phyloP scores from a whole-genome alignment of 2,888 invertebrate species.

The Latrodectus elegans region DNA sequence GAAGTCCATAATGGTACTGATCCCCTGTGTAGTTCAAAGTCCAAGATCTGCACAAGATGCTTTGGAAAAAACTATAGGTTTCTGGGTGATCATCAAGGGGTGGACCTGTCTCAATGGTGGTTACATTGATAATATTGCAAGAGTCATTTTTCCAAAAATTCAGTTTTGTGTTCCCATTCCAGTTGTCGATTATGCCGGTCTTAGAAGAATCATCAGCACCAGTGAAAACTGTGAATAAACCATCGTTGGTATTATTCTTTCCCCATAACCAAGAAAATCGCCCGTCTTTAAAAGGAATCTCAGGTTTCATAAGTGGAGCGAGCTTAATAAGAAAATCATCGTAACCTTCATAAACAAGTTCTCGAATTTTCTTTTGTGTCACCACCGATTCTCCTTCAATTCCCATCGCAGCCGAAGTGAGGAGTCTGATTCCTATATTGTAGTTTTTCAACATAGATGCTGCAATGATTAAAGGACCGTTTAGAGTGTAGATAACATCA shows the following conservation, averaged over 20 bases:
- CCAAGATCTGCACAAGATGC: constrained; percentile 51
- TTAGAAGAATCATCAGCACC: constrained; percentile 45
- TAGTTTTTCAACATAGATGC: constrained; percentile 17
- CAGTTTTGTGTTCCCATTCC: constrained; percentile 54
- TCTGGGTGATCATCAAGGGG: constrained; percentile 14
- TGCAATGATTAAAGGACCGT: constrained; percentile 71
- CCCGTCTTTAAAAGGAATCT: constrained; percentile 54
- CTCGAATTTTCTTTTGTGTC: constrained; percentile 33
- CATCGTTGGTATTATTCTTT: constrained; percentile 69
- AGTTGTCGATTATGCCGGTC: constrained; percentile 52
- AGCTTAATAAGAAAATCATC: constrained; percentile 43
- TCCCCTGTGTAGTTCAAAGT: constrained; percentile 55
- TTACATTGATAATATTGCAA: constrained; percentile 58
- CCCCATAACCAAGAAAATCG: constrained; percentile 60
- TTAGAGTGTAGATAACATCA: constrained; percentile 72
- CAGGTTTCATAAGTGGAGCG: constrained; percentile 23
- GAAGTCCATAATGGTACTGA: constrained; percentile 24
- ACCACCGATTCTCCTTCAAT: constrained; percentile 46
- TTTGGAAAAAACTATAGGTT: constrained; percentile 39
- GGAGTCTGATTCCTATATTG: not conserved
- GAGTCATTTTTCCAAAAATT: constrained; percentile 46
- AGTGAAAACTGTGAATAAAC: constrained; percentile 67
- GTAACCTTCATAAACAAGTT: constrained; percentile 67
- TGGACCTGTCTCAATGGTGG: constrained; percentile 51
- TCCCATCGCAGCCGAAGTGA: constrained; percentile 11